phyloP scores from a whole-genome alignment of 2,113 vertebrate genomes.

The Struthio camelus region DNA sequence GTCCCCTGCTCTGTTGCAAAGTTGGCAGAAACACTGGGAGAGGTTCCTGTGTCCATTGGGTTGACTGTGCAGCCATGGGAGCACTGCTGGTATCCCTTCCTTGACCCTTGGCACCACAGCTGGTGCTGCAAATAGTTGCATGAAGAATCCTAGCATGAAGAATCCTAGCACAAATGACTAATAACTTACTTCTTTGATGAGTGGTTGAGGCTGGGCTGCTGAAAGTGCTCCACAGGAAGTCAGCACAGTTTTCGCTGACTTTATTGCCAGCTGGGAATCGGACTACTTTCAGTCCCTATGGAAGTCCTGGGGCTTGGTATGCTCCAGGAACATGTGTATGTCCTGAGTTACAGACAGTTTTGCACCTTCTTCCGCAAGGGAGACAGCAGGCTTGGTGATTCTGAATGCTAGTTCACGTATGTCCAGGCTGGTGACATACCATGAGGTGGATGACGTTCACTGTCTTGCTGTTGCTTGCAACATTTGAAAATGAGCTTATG shows the following conservation, averaged over 20 bases:
- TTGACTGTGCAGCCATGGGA: neutral
- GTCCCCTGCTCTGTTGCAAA: neutral
- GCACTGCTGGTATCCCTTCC: neutral
- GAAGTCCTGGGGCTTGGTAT: neutral
- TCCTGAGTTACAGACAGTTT: neutral
- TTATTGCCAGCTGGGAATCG: neutral
- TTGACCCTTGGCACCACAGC: neutral
- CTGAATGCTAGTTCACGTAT: neutral
- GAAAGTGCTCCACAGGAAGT: neutral
- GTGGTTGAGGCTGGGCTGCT: neutral
- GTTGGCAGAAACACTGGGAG: neutral
- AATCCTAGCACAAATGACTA: neutral
- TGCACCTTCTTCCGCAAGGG: neutral
- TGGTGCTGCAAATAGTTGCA: neutral
- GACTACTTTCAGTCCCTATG: neutral
- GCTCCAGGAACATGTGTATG: accelerated
- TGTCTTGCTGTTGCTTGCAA: neutral
- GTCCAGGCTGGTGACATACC: neutral
- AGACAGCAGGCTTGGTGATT: neutral
- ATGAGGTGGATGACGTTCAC: accelerated
- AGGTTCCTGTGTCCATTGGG: neutral
- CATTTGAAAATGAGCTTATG: neutral
- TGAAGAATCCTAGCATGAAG: neutral
- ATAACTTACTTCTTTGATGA: neutral
- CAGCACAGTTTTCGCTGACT: neutral